Evolutionary conservation across 1,140 invertebrate genomes (phyloP), one percentile per base, ranked within the genome.

Genomic region (Colletes gigas): DNA sequence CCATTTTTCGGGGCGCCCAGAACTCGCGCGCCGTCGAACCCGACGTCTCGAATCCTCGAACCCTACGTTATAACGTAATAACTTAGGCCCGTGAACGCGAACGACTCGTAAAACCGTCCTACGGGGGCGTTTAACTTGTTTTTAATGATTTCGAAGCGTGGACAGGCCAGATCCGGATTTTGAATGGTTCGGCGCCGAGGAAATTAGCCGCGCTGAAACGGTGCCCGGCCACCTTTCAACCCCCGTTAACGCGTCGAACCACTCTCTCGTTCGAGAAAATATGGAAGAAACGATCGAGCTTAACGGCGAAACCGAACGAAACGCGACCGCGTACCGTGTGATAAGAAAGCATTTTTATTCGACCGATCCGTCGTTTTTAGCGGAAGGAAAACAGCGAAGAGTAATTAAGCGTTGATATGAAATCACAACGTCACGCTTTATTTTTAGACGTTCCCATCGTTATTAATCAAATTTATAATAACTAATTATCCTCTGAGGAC

Each of bases 51-150:
- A 52, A 79, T 76, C 30, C 70, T 57, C n/a, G 17, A 50, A 52
- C 83, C 75, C 87, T 59, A 72, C 77, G 77, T 86, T 88, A 86
- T 84, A 89, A 89, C 81, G 82, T 88, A 89, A 89, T 90, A 88
- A 89, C 88, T 90, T 89, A 88, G 70, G 41, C 54, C 14, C 19
- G 65, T 70, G 85, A 86, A 88, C 74, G 70, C 63, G 69, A n/a
- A 30, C 68, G 66, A 85, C 71, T 87, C 82, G 74, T 90, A 89
- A 89, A 89, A 68, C 76, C 73, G 82, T 89, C 80, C 60, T 83
- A 86, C 79, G 66, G 63, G 70, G 66, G 72, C 84, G 77, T 89
- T 90, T 88, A 88, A 85, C 85, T 88, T 74, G 78, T 62, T 88
- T 89, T 88, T 89, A 89, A 90, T 81, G 86, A 89, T 88, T 87